A percentile compares a stretch with the other conserved stretches of the same genome.
Evolutionary conservation across 1,140 invertebrate species (phyloP).

Genomic region (Sipha flava): DNA sequence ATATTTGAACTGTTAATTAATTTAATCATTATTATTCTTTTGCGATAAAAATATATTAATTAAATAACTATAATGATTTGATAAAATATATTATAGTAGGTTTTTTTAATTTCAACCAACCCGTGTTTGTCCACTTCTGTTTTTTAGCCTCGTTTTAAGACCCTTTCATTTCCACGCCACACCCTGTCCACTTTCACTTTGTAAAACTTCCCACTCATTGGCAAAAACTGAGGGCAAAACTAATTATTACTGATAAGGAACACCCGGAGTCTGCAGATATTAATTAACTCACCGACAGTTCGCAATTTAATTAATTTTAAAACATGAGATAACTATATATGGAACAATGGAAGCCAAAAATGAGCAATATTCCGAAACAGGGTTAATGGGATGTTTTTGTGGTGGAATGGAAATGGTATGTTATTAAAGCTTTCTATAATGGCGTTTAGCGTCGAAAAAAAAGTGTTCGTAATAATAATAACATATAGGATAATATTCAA

Average conservation of each 20-base stretch:
- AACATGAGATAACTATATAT: slow-evolving; percentile 21
- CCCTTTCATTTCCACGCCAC: neutral
- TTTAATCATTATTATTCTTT: too few relatives aligned
- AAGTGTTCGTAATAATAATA: neutral
- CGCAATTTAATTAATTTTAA: slow-evolving; percentile 31
- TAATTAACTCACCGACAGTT: slow-evolving; percentile 27
- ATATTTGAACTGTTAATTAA: too few relatives aligned
- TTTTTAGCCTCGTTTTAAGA: neutral
- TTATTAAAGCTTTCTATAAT: neutral
- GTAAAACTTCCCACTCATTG: slow-evolving; percentile 1
- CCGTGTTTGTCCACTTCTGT: neutral
- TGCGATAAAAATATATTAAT: neutral
- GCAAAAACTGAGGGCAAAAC: neutral
- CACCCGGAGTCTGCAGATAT: neutral
- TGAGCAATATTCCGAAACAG: neutral
- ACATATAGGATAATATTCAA: neutral
- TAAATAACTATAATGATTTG: neutral
- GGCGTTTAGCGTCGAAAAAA: neutral
- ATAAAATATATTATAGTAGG: neutral
- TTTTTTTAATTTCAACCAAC: neutral
- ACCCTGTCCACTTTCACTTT: neutral
- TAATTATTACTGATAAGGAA: slow-evolving; percentile 30
- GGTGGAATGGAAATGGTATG: neutral
- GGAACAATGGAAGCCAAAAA: slow-evolving; percentile 23
- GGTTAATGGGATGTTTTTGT: neutral